These are phyloP conservation scores for Tinamus major DNA, from an alignment of 2,797 vertebrate species.

Conservation along the genomic window DNA sequence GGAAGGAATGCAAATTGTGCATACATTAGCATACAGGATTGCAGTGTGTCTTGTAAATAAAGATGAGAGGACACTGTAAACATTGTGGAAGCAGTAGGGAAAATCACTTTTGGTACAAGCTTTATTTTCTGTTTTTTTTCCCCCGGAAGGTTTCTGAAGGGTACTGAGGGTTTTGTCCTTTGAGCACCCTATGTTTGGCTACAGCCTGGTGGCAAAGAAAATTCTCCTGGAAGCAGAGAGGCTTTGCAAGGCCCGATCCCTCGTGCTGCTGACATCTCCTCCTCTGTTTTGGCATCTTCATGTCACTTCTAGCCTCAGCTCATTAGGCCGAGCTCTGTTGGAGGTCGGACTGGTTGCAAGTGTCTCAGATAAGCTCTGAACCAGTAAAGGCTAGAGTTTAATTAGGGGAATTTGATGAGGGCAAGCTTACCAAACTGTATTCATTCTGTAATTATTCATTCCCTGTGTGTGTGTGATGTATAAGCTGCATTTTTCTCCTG, in stretches of 20 bases:
- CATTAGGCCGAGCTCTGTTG: no score
- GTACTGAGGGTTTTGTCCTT: fast-evolving
- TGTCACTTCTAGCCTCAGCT: background rate
- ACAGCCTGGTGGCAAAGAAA: background rate
- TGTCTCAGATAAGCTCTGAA: no score
- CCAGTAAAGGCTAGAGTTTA: no score
- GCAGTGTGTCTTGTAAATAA: background rate
- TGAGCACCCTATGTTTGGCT: background rate
- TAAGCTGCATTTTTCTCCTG: background rate
- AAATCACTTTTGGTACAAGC: background rate
- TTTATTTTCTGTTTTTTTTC: background rate
- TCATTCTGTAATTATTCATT: no score
- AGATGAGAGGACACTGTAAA: background rate
- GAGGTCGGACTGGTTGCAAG: no score
- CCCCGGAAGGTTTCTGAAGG: background rate
- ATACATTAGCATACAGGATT: background rate
- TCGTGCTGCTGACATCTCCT: no score
- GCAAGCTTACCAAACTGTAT: no score
- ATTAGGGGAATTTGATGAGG: no score
- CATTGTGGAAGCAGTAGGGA: background rate
- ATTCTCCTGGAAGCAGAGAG: background rate
- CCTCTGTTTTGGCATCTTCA: background rate
- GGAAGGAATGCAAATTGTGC: background rate
- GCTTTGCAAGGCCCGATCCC: no score
- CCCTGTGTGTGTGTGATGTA: background rate